Conservation (phyloP, 2,797 vertebrate species). For the Cossypha dichroa region DNA sequence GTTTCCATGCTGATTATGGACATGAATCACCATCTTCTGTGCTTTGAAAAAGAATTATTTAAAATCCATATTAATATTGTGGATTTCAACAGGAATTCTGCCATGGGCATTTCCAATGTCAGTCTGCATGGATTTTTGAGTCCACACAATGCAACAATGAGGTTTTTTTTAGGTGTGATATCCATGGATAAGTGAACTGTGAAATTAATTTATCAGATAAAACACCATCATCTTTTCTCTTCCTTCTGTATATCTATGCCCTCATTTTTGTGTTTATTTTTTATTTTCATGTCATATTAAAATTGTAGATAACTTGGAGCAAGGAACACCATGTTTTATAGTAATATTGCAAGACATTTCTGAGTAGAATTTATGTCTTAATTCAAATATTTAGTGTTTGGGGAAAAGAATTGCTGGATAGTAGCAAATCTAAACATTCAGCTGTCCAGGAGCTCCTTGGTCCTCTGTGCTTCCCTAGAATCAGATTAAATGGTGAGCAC, state of each 20-base stretch:
- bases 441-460: slow-evolving; percentile 39
- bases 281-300: not conserved
- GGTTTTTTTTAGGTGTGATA: not conserved
- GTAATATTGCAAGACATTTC: not conserved
- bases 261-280: not conserved
- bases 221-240: not conserved
- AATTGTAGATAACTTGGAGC: not conserved
- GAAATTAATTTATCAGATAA: not conserved
- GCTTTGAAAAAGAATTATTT: not conserved
- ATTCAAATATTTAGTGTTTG: not conserved
- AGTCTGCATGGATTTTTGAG: not conserved
- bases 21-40: not conserved
- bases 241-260: not conserved
- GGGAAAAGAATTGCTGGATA: not conserved
- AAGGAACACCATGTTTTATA: not conserved
- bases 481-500: slow-evolving; percentile 38
- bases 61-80: not conserved
- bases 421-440: not conserved
- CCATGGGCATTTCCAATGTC: not conserved
- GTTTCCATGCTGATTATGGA: not conserved
- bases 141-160: rapidly evolving
- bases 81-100: not conserved
- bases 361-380: not conserved
- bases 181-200: not conserved
- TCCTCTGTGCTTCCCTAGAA: slow-evolving; percentile 11